Base-by-base conservation (phyloP, 2,113 vertebrate species). In the Carollia perspicillata region DNA sequence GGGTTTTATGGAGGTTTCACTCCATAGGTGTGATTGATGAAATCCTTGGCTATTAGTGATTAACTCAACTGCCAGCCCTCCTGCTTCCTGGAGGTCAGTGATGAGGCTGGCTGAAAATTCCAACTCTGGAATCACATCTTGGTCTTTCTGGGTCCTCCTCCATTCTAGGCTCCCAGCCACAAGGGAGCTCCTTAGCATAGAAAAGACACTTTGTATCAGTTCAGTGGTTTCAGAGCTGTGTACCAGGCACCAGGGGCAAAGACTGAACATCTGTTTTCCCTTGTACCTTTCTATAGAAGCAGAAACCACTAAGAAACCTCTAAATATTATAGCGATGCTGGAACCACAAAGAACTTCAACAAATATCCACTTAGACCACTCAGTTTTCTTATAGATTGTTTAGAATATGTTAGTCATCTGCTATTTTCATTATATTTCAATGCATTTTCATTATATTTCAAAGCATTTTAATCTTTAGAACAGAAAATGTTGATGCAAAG, bases 361-460 rank as follows among this genome's bases (percentile, higher is more conserved):
- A 92, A 84, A 66, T 78, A 14, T 26, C 8, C 44, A 16, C 26
- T 20, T 35, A 68, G n/a, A 1, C 30, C 33, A 63, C 26, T 79
- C 14, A 71, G 40, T 63, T 84, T 77, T 86, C 60, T 53, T 66
- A 42, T 30, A 11, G 23, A 65, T 63, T 78, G 4, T 66, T 40
- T 68, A 49, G 71, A 51, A 58, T 40, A 68, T 83, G 23, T 49
- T 85, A 78, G 28, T 44, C 7, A 8, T 58, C 87, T 89, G 1
- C 85, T 90, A 53, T 77, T 88, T 83, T 93, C 69, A 85, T 66
- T 74, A 8, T 81, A 79, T 72, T 84, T 94, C 28, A 94, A 74
- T 72, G 9, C 44, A 66, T 87, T 88, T 79, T 79, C 22, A 40
- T 88, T 74, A 9, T 81, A 78, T 71, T 87, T 94, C 28, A 95